Conservation (phyloP, 1,140 invertebrate species). For the Meloidogyne hapla region DNA sequence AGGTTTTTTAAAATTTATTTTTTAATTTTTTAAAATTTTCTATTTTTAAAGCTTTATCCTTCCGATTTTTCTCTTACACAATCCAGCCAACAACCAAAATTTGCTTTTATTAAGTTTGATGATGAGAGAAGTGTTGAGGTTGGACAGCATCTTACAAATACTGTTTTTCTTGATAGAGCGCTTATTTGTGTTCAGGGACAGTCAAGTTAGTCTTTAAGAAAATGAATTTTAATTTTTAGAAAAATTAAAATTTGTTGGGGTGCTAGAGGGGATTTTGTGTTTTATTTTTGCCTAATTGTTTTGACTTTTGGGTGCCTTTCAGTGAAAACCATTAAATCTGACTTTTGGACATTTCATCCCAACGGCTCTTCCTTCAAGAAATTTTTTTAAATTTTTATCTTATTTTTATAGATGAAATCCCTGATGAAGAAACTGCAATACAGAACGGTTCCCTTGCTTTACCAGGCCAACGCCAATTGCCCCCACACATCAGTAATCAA, state of each 20-base stretch:
- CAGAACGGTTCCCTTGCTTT: slow-evolving; percentile 82
- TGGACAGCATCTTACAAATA: slow-evolving; percentile 95
- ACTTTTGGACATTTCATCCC: no score
- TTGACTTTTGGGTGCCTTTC: no score
- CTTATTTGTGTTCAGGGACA: slow-evolving; percentile 88
- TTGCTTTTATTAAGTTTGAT: slow-evolving; percentile 94
- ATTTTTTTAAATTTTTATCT: slow-evolving; percentile 25
- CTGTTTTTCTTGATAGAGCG: slow-evolving; percentile 95
- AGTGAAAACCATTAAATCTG: no score
- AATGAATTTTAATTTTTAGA: no score
- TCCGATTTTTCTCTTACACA: slow-evolving; percentile 38
- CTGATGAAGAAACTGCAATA: slow-evolving; percentile 86
- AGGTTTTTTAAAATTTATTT: slow-evolving; percentile 68
- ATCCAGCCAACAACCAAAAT: slow-evolving; percentile 78
- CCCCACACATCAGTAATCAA: slow-evolving; percentile 78
- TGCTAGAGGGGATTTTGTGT: no score
- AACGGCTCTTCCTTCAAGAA: background rate
- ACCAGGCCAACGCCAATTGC: slow-evolving; percentile 75
- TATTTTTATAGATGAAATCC: slow-evolving; percentile 75
- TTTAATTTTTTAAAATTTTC: slow-evolving; percentile 2
- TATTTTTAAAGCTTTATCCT: slow-evolving; percentile 56
- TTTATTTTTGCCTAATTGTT: no score
- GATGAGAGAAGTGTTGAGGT: slow-evolving; percentile 81
- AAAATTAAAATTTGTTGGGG: no score
- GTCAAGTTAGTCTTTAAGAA: slow-evolving; percentile 69